Percentiles rank a stretch among this genome's conserved stretches.
Conservation (phyloP, 2,888 invertebrate genomes). For the Rhamphomyia laevipes region DNA sequence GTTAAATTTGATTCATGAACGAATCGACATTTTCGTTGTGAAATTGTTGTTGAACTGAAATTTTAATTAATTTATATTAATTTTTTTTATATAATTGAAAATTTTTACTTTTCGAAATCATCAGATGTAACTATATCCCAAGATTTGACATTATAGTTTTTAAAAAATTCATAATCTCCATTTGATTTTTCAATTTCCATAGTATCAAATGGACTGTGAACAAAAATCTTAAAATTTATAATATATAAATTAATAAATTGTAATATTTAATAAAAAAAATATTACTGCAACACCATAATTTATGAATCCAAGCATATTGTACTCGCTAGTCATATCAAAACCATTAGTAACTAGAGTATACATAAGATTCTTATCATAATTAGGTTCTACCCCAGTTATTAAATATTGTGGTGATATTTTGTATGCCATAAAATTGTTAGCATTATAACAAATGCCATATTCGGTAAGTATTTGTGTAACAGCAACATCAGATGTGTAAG, state of each 20-base stretch:
- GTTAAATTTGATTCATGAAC: slow-evolving; percentile 32
- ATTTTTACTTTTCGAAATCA: slow-evolving; percentile 22
- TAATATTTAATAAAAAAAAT: too few species aligned
- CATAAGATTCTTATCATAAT: slow-evolving; percentile 4
- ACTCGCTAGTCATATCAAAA: slow-evolving; percentile 26
- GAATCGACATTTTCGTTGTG: slow-evolving; percentile 33
- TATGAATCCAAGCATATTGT: slow-evolving; percentile 26
- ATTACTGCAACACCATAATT: slow-evolving; percentile 6
- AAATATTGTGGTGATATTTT: slow-evolving; percentile 26
- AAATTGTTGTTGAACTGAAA: slow-evolving; percentile 24
- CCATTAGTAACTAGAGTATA: slow-evolving; percentile 19
- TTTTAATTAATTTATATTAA: too few species aligned
- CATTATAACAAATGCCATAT: slow-evolving; percentile 33
- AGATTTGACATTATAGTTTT: slow-evolving; percentile 21
- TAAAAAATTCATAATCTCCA: slow-evolving; percentile 15
- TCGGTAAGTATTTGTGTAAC: slow-evolving; percentile 32
- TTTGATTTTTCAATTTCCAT: slow-evolving; percentile 27
- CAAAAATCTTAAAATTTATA: slow-evolving; percentile 21
- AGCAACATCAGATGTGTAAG: too few species aligned
- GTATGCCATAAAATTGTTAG: slow-evolving; percentile 23
- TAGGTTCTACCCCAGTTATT: slow-evolving; percentile 23
- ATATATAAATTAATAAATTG: neutral
- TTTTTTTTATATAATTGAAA: neutral
- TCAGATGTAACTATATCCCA: slow-evolving; percentile 27
- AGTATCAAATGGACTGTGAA: slow-evolving; percentile 31